Conservation (phyloP, 2,113 vertebrate species). For the Sphaerodactylus townsendi region DNA sequence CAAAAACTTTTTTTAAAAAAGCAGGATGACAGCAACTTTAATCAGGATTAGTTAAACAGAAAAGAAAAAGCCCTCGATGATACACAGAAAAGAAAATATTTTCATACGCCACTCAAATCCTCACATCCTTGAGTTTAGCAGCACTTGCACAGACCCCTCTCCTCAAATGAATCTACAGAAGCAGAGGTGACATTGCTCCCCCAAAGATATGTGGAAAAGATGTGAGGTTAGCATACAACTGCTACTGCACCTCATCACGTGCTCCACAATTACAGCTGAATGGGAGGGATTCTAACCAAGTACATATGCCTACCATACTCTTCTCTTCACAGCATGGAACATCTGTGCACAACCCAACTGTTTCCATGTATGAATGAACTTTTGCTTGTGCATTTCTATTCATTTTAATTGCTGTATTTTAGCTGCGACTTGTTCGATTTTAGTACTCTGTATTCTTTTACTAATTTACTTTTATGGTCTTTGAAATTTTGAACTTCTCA, state of each 20-base stretch:
- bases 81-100: not conserved
- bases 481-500: slow-evolving; percentile 58
- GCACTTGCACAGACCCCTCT: not conserved
- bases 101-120: not conserved
- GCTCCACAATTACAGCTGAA: not conserved
- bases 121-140: not conserved
- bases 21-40: slow-evolving; percentile 44
- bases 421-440: slow-evolving; percentile 41
- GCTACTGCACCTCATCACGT: not conserved
- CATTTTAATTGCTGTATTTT: too few species aligned
- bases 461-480: slow-evolving; percentile 33
- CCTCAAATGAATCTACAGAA: slow-evolving; percentile 36
- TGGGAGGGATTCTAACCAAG: not conserved
- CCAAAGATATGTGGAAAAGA: not conserved
- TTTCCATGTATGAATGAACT: not conserved
- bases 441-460: slow-evolving; percentile 48
- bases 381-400: slow-evolving; percentile 25
- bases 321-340: not conserved
- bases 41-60: slow-evolving; percentile 17
- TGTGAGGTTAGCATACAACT: not conserved
- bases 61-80: too few species aligned
- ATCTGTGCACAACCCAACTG: not conserved
- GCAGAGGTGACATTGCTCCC: not conserved
- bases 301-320: not conserved
- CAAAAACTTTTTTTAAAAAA: slow-evolving; percentile 44